Conservation (phyloP, 2,113 vertebrate genomes). For the Rhineura floridana region DNA sequence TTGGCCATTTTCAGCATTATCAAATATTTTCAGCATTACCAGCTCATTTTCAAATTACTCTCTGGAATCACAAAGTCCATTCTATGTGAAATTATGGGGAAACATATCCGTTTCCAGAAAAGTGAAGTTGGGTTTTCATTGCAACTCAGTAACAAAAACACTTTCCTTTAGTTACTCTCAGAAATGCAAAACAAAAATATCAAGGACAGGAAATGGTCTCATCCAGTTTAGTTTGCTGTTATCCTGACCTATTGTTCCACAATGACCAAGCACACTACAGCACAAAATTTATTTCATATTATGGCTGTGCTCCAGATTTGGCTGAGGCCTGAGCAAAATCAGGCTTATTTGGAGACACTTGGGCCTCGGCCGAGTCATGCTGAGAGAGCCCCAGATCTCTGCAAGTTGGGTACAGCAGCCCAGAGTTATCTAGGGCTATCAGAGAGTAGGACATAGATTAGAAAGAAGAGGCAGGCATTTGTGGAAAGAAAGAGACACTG, state of each 20-base stretch:
- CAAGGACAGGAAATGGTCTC: neutral
- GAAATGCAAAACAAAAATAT: neutral
- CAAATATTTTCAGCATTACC: neutral
- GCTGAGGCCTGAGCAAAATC: no score
- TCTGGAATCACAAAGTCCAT: neutral
- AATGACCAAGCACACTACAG: neutral
- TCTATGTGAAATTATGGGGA: neutral
- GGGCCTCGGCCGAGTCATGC: no score
- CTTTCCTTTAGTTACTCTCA: neutral
- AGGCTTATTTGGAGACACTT: neutral
- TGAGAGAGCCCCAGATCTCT: no score
- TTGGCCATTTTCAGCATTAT: neutral
- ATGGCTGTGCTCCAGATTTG: no score
- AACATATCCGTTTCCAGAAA: neutral
- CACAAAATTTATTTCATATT: no score
- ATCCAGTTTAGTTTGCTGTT: neutral
- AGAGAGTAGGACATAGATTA: no score
- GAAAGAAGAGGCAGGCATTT: no score
- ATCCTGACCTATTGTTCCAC: neutral
- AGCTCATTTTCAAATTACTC: neutral
- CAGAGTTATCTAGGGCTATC: no score
- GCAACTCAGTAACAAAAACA: neutral
- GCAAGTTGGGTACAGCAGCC: no score
- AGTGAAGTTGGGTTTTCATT: neutral
- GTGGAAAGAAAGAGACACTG: no score